Percentiles rank a stretch among this genome's conserved stretches.
These are phyloP conservation scores for Tiliacea aurago DNA, from an alignment of 2,888 invertebrate genomes.

Conservation along the genomic window DNA sequence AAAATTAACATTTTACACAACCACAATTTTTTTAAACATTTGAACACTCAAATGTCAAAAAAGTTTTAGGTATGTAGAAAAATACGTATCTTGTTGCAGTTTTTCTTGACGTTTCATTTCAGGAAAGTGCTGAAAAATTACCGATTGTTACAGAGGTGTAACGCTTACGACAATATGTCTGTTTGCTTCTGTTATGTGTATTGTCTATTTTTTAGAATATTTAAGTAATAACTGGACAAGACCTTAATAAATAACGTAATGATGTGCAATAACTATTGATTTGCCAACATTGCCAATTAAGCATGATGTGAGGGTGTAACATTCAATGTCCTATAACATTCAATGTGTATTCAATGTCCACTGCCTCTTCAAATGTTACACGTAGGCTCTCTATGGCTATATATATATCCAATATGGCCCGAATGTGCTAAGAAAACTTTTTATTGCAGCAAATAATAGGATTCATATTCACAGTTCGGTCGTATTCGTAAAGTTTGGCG, in stretches of 20 bases:
- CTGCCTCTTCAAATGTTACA: no score
- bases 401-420: constrained; percentile 8
- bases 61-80: not conserved
- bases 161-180: not conserved
- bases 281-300: constrained; percentile 8
- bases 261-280: constrained; percentile 19
- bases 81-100: not conserved
- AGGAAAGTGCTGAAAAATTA: not conserved
- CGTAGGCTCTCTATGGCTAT: constrained; percentile 2
- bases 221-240: not conserved
- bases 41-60: not conserved
- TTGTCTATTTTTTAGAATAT: not conserved
- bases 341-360: constrained; percentile 22
- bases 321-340: no score
- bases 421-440: constrained; percentile 77
- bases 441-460: constrained; percentile 84
- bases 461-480: constrained; percentile 81
- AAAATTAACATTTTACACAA: not conserved
- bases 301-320: constrained; percentile 14
- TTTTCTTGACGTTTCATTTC: not conserved
- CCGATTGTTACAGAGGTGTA: not conserved
- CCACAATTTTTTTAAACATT: not conserved
- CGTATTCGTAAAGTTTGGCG: constrained; percentile 73
- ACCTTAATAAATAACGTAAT: constrained; percentile 1
- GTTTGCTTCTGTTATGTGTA: not conserved